These are phyloP conservation scores for Heliocidaris tuberculata DNA, from an alignment of 35 echinoderm and acorn worm species.

Conservation along the genomic window DNA sequence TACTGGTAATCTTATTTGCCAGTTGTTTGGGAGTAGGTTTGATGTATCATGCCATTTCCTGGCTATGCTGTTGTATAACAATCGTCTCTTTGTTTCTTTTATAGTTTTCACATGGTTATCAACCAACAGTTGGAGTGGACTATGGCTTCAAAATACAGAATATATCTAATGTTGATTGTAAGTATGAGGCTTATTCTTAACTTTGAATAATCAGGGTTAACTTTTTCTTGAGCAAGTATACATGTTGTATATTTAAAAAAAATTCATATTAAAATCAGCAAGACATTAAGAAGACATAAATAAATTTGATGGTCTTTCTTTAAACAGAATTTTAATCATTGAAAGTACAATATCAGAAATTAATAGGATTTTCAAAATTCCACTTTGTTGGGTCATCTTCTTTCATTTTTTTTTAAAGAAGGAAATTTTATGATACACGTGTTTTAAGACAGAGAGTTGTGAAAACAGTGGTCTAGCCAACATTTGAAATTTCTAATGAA, in stretches of 20 bases:
- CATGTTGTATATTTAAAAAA: too few species aligned
- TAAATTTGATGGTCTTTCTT: neutral
- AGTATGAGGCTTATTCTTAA: neutral
- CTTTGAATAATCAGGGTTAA: too few species aligned
- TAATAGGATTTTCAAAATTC: too few species aligned
- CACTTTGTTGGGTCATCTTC: too few species aligned
- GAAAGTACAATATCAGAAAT: neutral
- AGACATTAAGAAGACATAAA: neutral
- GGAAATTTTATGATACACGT: too few species aligned
- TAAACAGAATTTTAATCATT: neutral
- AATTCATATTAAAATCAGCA: too few species aligned
- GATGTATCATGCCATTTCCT: neutral
- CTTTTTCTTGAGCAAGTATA: too few species aligned
- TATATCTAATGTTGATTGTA: slow-evolving; percentile 71
- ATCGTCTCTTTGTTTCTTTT: neutral
- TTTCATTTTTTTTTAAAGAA: too few species aligned
- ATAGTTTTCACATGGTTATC: slow-evolving; percentile 81
- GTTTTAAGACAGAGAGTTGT: too few species aligned
- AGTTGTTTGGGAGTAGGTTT: too few species aligned
- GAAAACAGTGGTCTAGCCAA: neutral
- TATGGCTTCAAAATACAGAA: slow-evolving; percentile 94
- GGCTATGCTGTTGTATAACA: neutral
- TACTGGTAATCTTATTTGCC: too few species aligned
- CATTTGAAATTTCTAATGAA: neutral
- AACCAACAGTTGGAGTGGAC: slow-evolving; percentile 91